Evolutionary conservation across 2,888 invertebrate genomes (phyloP).

Genomic region (Drosophila setosimentum): DNA sequence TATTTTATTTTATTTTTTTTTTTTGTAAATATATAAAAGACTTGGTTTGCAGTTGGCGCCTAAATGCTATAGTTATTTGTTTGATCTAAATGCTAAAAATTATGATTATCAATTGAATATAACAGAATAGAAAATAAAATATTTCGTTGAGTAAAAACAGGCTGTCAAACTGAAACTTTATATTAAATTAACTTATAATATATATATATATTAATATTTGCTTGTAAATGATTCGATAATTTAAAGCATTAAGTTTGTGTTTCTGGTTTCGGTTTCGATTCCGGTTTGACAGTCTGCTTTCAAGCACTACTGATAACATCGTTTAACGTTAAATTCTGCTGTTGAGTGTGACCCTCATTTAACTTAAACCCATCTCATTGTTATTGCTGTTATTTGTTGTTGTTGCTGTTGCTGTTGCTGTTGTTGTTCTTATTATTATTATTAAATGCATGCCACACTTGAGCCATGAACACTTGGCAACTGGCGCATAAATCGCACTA

Average conservation of each 20-base stretch:
- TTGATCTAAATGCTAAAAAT: background rate
- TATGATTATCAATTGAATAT: background rate
- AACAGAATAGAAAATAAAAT: slow-evolving; percentile 6
- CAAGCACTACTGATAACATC: slow-evolving; percentile 8
- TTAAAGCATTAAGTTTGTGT: background rate
- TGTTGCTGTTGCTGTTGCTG: slow-evolving; percentile 8
- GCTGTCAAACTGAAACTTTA: background rate
- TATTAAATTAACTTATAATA: background rate
- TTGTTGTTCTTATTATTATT: slow-evolving; percentile 26
- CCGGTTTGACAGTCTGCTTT: background rate
- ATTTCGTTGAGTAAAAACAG: background rate
- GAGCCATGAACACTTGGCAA: slow-evolving; percentile 56
- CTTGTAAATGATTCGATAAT: too few species aligned
- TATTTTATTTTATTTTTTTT: background rate
- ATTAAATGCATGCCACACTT: slow-evolving; percentile 45
- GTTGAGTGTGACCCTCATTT: slow-evolving; percentile 31
- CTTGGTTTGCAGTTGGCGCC: slow-evolving; percentile 35
- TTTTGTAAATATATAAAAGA: background rate
- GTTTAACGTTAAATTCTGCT: slow-evolving; percentile 1
- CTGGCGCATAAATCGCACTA: slow-evolving; percentile 53
- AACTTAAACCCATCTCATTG: slow-evolving; percentile 7
- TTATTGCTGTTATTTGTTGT: slow-evolving; percentile 3
- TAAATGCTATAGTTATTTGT: slow-evolving; percentile 11
- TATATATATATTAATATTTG: background rate
- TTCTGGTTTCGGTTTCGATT: background rate